These are phyloP conservation scores for Drosophila affinis DNA, from an alignment of 2,888 invertebrate species.

Conservation along the genomic window DNA sequence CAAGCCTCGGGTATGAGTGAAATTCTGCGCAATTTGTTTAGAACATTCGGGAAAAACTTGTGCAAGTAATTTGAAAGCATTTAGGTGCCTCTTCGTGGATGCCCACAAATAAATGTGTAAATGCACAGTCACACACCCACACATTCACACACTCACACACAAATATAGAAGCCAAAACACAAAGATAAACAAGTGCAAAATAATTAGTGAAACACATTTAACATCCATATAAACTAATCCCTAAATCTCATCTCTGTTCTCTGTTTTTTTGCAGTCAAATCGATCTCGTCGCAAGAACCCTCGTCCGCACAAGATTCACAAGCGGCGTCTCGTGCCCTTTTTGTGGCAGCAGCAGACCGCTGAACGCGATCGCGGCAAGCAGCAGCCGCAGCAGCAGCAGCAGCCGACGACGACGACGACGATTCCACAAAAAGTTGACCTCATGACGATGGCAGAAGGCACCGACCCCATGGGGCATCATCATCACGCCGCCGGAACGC, in stretches of 20 bases:
- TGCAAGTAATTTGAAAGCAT: too few species aligned
- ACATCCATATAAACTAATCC: too few species aligned
- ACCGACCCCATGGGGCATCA: conserved; percentile 86
- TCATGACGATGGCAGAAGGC: conserved; percentile 91
- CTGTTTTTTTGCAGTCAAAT: conserved; percentile 52
- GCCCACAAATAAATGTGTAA: too few species aligned
- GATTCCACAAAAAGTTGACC: conserved; percentile 82
- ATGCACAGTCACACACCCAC: too few species aligned
- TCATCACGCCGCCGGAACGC: conserved; percentile 80
- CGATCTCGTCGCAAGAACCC: conserved; percentile 60
- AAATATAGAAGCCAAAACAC: too few species aligned
- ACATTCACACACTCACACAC: too few species aligned
- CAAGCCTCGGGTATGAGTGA: neutral
- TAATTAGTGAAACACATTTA: too few species aligned
- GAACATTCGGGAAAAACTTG: too few species aligned
- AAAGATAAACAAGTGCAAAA: too few species aligned
- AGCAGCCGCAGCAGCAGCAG: conserved; percentile 17
- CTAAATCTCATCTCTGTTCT: neutral
- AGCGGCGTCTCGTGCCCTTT: neutral
- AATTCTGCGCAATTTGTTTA: too few species aligned
- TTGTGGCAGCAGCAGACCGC: conserved; percentile 1
- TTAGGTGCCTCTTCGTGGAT: too few species aligned
- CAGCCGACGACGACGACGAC: conserved; percentile 43
- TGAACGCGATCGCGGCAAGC: neutral
- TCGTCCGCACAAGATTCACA: conserved; percentile 53